Percentiles rank a stretch among this genome's conserved stretches.
phyloP scores from a whole-genome alignment of 1,140 invertebrate species.

The Bemisia tabaci region DNA sequence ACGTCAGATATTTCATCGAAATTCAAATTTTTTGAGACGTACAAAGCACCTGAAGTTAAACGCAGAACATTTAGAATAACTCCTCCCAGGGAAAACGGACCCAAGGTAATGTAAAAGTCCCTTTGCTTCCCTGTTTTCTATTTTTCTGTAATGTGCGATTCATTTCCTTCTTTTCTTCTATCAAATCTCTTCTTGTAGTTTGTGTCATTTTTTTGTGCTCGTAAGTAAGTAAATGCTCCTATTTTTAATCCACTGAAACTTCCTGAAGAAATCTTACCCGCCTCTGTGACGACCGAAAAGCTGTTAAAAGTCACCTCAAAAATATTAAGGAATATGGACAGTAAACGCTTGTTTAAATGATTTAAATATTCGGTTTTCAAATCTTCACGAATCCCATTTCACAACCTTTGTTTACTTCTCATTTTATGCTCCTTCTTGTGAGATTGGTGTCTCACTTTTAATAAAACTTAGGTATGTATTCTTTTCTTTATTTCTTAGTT shows the following conservation, averaged over 20 bases:
- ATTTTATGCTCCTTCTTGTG: no score
- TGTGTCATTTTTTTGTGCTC: background rate
- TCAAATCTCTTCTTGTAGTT: background rate
- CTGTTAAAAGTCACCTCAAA: no score
- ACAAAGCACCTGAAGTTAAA: conserved; percentile 52
- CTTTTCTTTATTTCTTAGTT: no score
- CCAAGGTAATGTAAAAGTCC: conserved; percentile 37
- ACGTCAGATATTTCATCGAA: conserved; percentile 67
- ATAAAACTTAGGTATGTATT: no score
- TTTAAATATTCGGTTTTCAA: no score
- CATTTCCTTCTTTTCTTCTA: conserved; percentile 1
- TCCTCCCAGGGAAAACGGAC: conserved; percentile 59
- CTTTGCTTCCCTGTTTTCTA: background rate
- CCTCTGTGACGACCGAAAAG: no score
- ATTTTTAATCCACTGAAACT: background rate
- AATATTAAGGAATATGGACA: no score
- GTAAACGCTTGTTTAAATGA: no score
- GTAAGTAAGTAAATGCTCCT: background rate
- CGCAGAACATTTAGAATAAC: conserved; percentile 70
- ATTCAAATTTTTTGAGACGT: conserved; percentile 85
- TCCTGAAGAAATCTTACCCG: no score
- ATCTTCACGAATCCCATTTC: no score
- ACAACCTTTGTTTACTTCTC: no score
- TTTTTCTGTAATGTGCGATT: conserved; percentile 2
- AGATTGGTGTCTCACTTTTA: no score